Evolutionary conservation across 2,888 invertebrate genomes (phyloP).

Genomic region (Ischnus inquisitorius): DNA sequence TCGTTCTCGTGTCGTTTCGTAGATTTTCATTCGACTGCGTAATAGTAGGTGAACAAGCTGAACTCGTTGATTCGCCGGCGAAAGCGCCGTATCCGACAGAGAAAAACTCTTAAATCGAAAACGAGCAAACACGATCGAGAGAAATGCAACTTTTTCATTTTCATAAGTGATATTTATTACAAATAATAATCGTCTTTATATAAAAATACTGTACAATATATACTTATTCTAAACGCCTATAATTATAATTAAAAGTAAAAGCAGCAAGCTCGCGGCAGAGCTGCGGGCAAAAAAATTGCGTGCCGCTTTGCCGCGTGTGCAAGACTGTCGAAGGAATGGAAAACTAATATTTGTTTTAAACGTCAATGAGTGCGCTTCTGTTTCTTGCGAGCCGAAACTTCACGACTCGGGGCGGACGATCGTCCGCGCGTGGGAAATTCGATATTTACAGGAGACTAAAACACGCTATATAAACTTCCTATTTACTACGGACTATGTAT

Average conservation of each 20-base stretch:
- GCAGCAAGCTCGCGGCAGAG: slow-evolving; percentile 43
- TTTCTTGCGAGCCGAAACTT: slow-evolving; percentile 46
- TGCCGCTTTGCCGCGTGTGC: slow-evolving; percentile 63
- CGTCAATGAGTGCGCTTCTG: slow-evolving; percentile 37
- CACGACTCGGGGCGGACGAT: slow-evolving; percentile 13
- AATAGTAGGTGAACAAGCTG: slow-evolving; percentile 2
- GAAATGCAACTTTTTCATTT: slow-evolving; percentile 25
- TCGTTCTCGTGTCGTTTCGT: slow-evolving; percentile 22
- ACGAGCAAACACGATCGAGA: background rate
- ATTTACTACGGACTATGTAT: slow-evolving; percentile 44
- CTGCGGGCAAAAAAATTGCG: slow-evolving; percentile 40
- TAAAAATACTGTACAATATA: slow-evolving; percentile 82
- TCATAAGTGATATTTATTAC: slow-evolving; percentile 56
- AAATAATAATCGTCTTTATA: slow-evolving; percentile 70
- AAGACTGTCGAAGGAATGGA: slow-evolving; percentile 78
- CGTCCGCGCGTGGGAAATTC: slow-evolving; percentile 39
- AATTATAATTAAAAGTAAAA: slow-evolving; percentile 48
- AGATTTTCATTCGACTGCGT: slow-evolving; percentile 30
- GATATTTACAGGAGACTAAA: slow-evolving; percentile 59
- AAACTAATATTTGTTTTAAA: slow-evolving; percentile 71
- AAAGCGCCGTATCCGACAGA: background rate
- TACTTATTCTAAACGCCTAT: slow-evolving; percentile 53
- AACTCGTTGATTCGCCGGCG: slow-evolving; percentile 8
- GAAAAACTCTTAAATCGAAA: no score
- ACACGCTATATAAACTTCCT: slow-evolving; percentile 36